Conservation (phyloP, 2,888 invertebrate genomes). For the Pterostichus niger region DNA sequence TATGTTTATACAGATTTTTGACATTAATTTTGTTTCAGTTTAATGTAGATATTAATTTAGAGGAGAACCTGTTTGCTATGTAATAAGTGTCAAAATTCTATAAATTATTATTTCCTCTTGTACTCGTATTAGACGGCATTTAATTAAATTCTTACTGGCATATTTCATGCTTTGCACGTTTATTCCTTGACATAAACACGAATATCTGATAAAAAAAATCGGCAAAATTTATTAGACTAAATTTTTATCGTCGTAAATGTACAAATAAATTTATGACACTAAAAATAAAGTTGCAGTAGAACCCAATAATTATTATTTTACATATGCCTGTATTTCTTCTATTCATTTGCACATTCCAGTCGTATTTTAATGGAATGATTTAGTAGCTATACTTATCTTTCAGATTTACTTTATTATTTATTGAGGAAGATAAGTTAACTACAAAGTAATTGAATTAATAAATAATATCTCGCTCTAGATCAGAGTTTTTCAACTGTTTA, state of each 20-base stretch:
- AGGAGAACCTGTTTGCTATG: not conserved
- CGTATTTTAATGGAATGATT: conserved; percentile 29
- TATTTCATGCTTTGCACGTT: conserved; percentile 33
- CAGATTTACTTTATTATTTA: not conserved
- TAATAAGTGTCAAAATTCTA: conserved; percentile 50
- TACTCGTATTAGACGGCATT: conserved; percentile 45
- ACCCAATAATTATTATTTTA: conserved; percentile 16
- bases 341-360: conserved; percentile 19
- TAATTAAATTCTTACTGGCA: conserved; percentile 48
- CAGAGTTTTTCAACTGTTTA: too few species aligned
- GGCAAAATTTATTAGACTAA: conserved; percentile 9
- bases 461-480: too few species aligned
- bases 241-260: conserved; percentile 44
- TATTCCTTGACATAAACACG: conserved; percentile 18
- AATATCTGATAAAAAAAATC: conserved; percentile 35
- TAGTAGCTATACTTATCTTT: not conserved
- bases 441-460: too few species aligned
- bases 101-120: conserved; percentile 48
- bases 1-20: too few species aligned
- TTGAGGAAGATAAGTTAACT: too few species aligned
- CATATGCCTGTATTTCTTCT: conserved; percentile 10
- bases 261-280: conserved; percentile 41
- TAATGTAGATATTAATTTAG: conserved; percentile 34
- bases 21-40: conserved; percentile 4
- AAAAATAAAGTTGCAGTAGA: conserved; percentile 24